These are phyloP conservation scores for Festucalex cinctus DNA, from an alignment of 2,113 vertebrate genomes.

Conservation along the genomic window DNA sequence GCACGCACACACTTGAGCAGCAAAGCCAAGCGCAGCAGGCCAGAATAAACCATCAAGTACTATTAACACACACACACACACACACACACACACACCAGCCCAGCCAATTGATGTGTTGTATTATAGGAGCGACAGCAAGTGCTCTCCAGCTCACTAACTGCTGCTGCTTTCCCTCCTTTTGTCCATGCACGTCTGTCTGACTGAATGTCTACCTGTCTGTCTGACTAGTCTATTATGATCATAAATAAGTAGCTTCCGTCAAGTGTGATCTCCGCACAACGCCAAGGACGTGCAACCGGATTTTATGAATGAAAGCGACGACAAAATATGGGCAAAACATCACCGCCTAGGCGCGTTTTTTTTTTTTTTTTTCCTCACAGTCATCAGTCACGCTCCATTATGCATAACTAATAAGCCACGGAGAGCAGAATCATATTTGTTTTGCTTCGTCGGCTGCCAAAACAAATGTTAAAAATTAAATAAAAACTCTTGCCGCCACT, in stretches of 20 bases:
- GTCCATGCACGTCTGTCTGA: constrained; percentile 19
- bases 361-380: constrained; percentile 4
- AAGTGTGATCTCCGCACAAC: not conserved
- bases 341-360: constrained; percentile 1
- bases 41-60: constrained; percentile 63
- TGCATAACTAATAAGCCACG: constrained; percentile 13
- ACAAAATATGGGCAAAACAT: constrained; percentile 16
- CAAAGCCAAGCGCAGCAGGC: constrained; percentile 42
- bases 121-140: constrained; percentile 64
- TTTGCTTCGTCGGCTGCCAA: constrained; percentile 28
- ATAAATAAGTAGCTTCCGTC: not conserved
- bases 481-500: not conserved
- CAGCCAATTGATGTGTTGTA: constrained; percentile 61
- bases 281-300: not conserved
- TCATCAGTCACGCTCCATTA: constrained; percentile 21
- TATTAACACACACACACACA: constrained; percentile 41
- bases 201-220: constrained; percentile 34
- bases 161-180: constrained; percentile 59
- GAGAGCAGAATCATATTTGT: constrained; percentile 20
- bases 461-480: constrained; percentile 2
- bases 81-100: constrained; percentile 47
- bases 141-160: constrained; percentile 74
- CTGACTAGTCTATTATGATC: not conserved
- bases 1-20: constrained; percentile 24
- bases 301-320: constrained; percentile 4